Evolutionary conservation across 2,888 invertebrate species (phyloP).

Genomic region (Epirrhoe alternata): DNA sequence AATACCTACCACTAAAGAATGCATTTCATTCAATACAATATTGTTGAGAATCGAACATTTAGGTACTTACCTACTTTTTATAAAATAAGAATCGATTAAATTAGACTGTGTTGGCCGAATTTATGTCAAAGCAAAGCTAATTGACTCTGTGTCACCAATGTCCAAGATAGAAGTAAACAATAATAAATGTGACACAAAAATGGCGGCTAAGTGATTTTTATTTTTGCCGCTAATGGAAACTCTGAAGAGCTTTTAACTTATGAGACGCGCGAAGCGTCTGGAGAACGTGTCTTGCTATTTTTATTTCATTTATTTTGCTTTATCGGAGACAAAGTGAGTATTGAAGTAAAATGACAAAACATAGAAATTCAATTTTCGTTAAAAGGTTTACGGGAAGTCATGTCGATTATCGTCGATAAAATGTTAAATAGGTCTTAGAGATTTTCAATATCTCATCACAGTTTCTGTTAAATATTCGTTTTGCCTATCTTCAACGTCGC

Average conservation of each 20-base stretch:
- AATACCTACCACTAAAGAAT: too few relatives aligned
- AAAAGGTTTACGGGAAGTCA: constrained; percentile 9
- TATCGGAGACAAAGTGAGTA: constrained; percentile 27
- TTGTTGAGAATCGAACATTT: too few relatives aligned
- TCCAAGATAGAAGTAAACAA: constrained; percentile 16
- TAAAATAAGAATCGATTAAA: too few relatives aligned
- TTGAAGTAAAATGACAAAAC: constrained; percentile 25
- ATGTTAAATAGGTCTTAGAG: background rate
- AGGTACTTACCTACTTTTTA: too few relatives aligned
- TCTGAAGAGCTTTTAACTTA: constrained; percentile 51
- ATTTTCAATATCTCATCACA: too few relatives aligned
- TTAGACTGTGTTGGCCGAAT: background rate
- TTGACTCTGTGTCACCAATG: background rate
- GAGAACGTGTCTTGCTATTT: constrained; percentile 27
- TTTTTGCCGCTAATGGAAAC: constrained; percentile 51
- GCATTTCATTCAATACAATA: too few relatives aligned
- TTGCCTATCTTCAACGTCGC: too few relatives aligned
- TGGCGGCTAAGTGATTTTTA: constrained; percentile 52
- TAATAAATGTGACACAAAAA: constrained; percentile 37
- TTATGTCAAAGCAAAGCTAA: constrained; percentile 8
- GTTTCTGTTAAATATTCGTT: too few relatives aligned
- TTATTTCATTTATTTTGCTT: constrained; percentile 28
- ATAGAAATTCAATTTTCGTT: constrained; percentile 25
- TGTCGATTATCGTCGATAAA: background rate
- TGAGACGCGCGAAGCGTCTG: constrained; percentile 41